Evolutionary conservation across 2,797 vertebrate species (phyloP), one percentile per base, ranked within the genome.

Genomic region (Hemibagrus guttatus): DNA sequence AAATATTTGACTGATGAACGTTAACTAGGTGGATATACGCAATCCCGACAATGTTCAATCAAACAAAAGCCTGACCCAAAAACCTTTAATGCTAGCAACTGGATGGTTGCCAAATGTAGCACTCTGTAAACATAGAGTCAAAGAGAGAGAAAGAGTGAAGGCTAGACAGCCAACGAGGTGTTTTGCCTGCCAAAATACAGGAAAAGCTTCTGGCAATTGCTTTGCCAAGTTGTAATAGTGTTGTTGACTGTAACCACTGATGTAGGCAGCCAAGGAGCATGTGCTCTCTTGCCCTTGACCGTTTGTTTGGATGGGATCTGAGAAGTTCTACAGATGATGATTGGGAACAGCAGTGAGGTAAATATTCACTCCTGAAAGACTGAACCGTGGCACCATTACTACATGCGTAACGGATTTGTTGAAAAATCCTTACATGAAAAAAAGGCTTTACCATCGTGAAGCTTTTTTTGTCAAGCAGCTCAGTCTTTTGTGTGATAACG

Each of bases 401-500:
- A 54, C 75, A 64, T 80, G 81, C 85, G 71, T 83, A 78, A 84
- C 2, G 68, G 85, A 87, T 90, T 89, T 81, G 85, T 85, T 35
- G 2, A 58, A 71, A 69, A 88, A 87, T 85, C 52, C 84, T 69
- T 56, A 56, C 79, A 80, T 82, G 71, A 68, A 86, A 71, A 92
- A 39, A 39, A 1, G 92, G 92, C 91, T 91, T 92, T 92, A 88
- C 83, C 90, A 91, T 91, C 85, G 89, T 90, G 87, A 92, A 16
- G 81, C 56, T 85, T 81, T 93, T 89, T 92, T 91, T 94, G 90
- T 92, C 83, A 61, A 90, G 90, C 79, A 94, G 93, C 95, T 94
- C 92, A 92, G 88, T 91, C 93, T 93, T 95, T 95, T 95, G 94
- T 95, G 56, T 91, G 92, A 93, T 94, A 95, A 94, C 86, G 93